Base-by-base conservation (phyloP, 2,888 invertebrate genomes). In the Poecilobothrus nobilitatus region DNA sequence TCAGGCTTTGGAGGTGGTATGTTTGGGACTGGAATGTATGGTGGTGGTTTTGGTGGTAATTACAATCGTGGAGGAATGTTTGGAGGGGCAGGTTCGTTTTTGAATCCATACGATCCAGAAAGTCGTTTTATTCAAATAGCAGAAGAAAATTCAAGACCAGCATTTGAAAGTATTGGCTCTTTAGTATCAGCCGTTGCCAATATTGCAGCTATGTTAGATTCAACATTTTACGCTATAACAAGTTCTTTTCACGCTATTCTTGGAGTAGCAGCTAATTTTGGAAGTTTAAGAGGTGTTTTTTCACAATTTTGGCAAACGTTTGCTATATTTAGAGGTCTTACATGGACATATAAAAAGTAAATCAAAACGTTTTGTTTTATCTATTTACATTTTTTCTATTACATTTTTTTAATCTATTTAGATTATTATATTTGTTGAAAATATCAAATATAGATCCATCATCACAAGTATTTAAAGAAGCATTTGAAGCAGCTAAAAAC, bases 181-280 rank as follows among this genome's bases (percentile, higher is more conserved):
- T 84, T 97, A 22, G 94, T 96, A 2, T 88, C 91, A 74, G 95
- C 97, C 0, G 92, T 97, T 73, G 91, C 92, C 21, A 96, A 97
- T 67, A 88, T 98, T 3, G 93, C 96, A 3, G 93, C 95, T 87
- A 96, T 98, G 95, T 81, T 98, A 69, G 97, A 97, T 77, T 97
- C 96, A 27, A 97, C 97, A 65, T 97, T 95, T 80, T 92, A 93
- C 78, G 97, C 97, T 4, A 87, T 98, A 76, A 94, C 95, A 22
- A 96, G 92, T 80, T 97, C 97, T 0, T 98, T 97, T 79, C 86
- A 94, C 75, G 97, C 98, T 67, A 93, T 98, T 72, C 84, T 98
- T 67, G 95, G 96, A 70, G 96, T 98, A 1, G 97, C 97, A 9
- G 97, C 98, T 73, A 97, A 97, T 82, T 91, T 98, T 78, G 91